phyloP scores from a whole-genome alignment of 2,113 vertebrate species.

The Malurus cyaneus region DNA sequence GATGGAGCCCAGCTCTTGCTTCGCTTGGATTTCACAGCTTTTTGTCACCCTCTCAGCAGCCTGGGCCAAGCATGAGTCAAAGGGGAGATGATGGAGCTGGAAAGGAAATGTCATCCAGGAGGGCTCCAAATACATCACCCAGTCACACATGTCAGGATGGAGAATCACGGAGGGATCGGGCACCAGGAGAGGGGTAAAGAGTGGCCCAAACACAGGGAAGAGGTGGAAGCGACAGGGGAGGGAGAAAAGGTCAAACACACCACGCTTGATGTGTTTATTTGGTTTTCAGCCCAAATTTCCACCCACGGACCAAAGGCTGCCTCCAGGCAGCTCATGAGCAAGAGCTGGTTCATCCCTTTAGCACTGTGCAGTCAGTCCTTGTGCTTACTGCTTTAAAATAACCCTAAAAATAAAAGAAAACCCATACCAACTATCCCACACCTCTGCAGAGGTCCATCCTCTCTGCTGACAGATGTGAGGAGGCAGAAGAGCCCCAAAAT shows the following conservation, averaged over 20 bases:
- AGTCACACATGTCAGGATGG: not conserved
- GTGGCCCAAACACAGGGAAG: not conserved
- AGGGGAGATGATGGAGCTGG: rapidly evolving
- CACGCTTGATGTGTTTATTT: rapidly evolving
- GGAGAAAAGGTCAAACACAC: not conserved
- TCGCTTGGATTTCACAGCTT: not conserved
- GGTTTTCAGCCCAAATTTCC: not conserved
- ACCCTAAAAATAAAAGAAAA: not conserved
- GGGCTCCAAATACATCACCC: not conserved
- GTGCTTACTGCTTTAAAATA: not conserved
- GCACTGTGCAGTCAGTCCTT: not conserved
- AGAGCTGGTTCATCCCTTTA: not conserved
- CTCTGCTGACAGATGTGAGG: too few relatives aligned
- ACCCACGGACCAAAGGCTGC: rapidly evolving
- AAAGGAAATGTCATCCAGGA: not conserved
- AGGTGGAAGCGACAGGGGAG: not conserved
- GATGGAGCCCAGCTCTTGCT: not conserved
- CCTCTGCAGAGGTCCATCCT: not conserved
- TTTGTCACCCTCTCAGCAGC: not conserved
- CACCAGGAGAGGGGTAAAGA: not conserved
- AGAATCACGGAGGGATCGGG: rapidly evolving
- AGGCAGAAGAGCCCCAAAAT: rapidly evolving
- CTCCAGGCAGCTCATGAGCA: not conserved
- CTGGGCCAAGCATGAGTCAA: not conserved
- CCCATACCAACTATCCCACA: rapidly evolving